Conservation (phyloP, 2,888 invertebrate genomes). For the Merodon equestris region DNA sequence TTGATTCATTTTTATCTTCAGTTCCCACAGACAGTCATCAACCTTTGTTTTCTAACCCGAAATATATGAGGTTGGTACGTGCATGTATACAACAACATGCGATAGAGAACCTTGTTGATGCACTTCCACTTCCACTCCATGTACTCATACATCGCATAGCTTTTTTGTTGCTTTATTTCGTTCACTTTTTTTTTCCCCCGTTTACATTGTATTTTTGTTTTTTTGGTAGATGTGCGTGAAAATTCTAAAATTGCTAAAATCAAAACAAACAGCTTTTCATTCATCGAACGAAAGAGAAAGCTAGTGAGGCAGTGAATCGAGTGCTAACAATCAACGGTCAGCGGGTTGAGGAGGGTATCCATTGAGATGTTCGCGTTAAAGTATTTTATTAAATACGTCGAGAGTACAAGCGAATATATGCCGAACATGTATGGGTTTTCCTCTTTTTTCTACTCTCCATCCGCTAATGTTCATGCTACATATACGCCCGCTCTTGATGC, state of each 20-base stretch:
- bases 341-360: constrained; percentile 44
- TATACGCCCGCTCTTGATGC: neutral
- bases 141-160: too few relatives aligned
- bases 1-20: neutral
- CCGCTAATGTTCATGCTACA: too few relatives aligned
- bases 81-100: too few relatives aligned
- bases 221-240: constrained; percentile 53
- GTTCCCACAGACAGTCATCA: neutral
- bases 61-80: neutral
- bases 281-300: constrained; percentile 62
- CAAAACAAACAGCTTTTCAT: constrained; percentile 67
- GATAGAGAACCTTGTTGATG: neutral
- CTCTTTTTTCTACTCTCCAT: neutral
- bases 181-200: neutral
- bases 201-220: neutral
- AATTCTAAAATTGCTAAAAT: constrained; percentile 59
- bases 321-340: constrained; percentile 26
- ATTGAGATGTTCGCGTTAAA: constrained; percentile 53
- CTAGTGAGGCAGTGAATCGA: too few relatives aligned
- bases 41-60: neutral
- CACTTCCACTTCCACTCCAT: neutral
- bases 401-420: too few relatives aligned
- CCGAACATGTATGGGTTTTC: constrained; percentile 9
- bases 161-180: too few relatives aligned
- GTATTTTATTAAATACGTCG: neutral